phyloP scores from a whole-genome alignment of 2,797 vertebrate species.

The Pangasius mekongensis region DNA sequence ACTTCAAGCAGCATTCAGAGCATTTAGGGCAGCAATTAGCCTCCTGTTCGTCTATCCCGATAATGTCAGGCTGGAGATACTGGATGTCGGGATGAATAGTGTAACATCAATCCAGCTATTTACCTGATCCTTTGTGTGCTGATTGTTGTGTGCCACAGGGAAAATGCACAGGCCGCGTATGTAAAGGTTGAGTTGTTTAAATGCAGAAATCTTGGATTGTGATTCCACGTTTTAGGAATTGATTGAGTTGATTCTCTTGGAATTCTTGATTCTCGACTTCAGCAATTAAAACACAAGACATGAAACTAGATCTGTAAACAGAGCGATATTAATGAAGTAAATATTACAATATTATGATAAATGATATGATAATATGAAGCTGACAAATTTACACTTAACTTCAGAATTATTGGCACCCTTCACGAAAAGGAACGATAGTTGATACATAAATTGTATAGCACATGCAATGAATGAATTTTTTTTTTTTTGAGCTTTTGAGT shows the following conservation, averaged over 20 bases:
- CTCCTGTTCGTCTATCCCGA: slow-evolving; percentile 51
- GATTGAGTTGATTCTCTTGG: neutral
- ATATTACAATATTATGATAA: neutral
- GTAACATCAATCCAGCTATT: neutral
- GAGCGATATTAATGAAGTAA: neutral
- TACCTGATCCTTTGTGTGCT: neutral
- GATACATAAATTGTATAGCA: neutral
- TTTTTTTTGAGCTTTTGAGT: neutral
- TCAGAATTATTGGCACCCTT: neutral
- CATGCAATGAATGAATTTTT: neutral
- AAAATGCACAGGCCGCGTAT: neutral
- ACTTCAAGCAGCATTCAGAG: slow-evolving; percentile 37
- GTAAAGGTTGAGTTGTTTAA: neutral
- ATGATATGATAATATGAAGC: neutral
- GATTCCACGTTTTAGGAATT: neutral
- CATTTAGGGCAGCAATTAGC: slow-evolving; percentile 54
- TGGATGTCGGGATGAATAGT: slow-evolving; percentile 29
- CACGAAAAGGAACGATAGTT: neutral
- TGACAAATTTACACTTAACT: neutral
- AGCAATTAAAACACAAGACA: neutral
- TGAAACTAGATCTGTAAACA: neutral
- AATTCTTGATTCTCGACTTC: neutral
- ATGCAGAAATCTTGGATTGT: neutral
- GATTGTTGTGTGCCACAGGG: neutral
- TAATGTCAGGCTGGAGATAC: slow-evolving; percentile 52